A percentile compares a stretch with the other conserved stretches of the same genome.
Evolutionary conservation across 1,140 invertebrate genomes (phyloP).

Genomic region (Limonius californicus): DNA sequence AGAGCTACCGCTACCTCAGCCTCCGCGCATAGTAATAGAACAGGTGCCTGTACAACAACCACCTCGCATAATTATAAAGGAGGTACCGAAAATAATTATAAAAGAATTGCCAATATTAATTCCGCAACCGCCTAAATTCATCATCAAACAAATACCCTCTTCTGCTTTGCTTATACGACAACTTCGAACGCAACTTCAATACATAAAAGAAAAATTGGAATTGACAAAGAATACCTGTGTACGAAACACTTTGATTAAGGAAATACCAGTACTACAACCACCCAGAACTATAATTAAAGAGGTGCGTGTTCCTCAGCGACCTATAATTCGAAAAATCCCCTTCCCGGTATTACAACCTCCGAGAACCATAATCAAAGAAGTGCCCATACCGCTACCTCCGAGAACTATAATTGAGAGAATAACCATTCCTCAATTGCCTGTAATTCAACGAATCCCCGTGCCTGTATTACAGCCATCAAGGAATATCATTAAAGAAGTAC

Average conservation of each 20-base stretch:
- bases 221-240: no score
- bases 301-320: not conserved
- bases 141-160: not conserved
- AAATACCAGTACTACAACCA: no score
- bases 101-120: not conserved
- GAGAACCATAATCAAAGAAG: conserved; percentile 3
- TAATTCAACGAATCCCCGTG: no score
- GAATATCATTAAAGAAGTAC: conserved; percentile 7
- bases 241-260: no score
- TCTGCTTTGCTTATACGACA: not conserved
- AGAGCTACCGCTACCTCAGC: not conserved
- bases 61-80: not conserved
- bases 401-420: not conserved
- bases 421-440: not conserved
- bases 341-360: not conserved
- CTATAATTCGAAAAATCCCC: not conserved
- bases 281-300: not conserved
- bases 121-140: not conserved
- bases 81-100: not conserved
- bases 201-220: no score
- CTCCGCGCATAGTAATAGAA: not conserved
- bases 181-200: no score
- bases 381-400: not conserved
- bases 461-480: not conserved
- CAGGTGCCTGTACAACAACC: not conserved